A percentile compares a stretch with the other conserved stretches of the same genome.
Evolutionary conservation across 2,888 invertebrate species (phyloP).

Genomic region (Marronus borbonicus): DNA sequence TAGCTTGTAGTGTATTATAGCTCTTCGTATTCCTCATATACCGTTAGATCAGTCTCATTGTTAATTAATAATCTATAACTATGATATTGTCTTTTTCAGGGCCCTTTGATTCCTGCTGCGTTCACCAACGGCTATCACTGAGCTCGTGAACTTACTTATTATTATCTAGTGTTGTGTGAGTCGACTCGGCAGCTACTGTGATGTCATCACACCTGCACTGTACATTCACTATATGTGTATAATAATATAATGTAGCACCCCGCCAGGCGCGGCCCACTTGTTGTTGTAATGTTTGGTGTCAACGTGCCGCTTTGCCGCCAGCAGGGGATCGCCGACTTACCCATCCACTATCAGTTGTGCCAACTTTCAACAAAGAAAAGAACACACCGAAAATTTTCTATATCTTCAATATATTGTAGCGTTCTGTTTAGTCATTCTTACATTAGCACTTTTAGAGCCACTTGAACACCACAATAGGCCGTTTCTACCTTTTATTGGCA

Average conservation of each 20-base stretch:
- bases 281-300: slow-evolving; percentile 72
- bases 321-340: slow-evolving; percentile 66
- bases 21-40: no score
- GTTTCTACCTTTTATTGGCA: slow-evolving; percentile 13
- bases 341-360: slow-evolving; percentile 29
- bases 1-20: slow-evolving; percentile 61
- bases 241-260: slow-evolving; percentile 70
- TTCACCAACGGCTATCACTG: slow-evolving; percentile 99
- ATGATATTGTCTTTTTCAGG: slow-evolving; percentile 78
- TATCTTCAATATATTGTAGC: not conserved
- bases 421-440: not conserved
- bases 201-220: slow-evolving; percentile 71
- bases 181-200: slow-evolving; percentile 70
- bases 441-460: slow-evolving; percentile 2
- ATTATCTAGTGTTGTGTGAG: slow-evolving; percentile 68
- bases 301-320: slow-evolving; percentile 71
- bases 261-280: slow-evolving; percentile 71
- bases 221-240: slow-evolving; percentile 71
- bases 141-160: slow-evolving; percentile 69
- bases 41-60: no score
- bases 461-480: not conserved
- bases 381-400: not conserved
- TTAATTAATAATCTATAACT: slow-evolving; percentile 12
- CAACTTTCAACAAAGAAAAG: slow-evolving; percentile 65
- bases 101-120: slow-evolving; percentile 97